phyloP scores from a whole-genome alignment of 2,797 vertebrate genomes.

The Bradypodion pumilum region DNA sequence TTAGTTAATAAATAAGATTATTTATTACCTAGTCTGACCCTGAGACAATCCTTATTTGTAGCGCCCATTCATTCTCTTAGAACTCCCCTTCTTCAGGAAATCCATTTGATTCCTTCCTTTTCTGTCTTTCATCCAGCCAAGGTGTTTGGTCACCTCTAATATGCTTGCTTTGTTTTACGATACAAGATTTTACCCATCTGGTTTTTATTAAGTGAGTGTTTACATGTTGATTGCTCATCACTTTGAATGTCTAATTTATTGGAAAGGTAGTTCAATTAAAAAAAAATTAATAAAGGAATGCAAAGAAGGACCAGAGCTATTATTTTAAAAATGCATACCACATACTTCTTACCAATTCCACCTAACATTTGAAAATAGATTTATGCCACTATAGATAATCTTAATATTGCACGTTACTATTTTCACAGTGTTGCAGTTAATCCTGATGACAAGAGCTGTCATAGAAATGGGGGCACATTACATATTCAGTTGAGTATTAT shows the following conservation, averaged over 20 bases:
- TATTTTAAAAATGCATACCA: slow-evolving; percentile 22
- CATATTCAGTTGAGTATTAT: slow-evolving; percentile 57
- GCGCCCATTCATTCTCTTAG: neutral
- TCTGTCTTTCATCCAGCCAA: neutral
- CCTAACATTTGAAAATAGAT: slow-evolving; percentile 34
- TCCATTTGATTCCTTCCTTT: neutral
- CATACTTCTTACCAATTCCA: slow-evolving; percentile 24
- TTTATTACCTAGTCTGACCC: too few species aligned
- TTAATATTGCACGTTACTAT: neutral
- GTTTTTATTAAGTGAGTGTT: neutral
- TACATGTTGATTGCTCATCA: neutral
- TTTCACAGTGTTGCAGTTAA: slow-evolving; percentile 39
- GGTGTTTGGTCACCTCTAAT: neutral
- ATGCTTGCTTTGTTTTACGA: neutral
- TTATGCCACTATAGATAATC: slow-evolving; percentile 15
- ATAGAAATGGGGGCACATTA: slow-evolving; percentile 46
- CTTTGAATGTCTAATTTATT: neutral
- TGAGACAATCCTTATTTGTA: neutral
- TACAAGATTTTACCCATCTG: neutral
- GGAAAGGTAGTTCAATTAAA: neutral
- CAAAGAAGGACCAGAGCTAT: slow-evolving; percentile 12
- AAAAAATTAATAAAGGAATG: neutral
- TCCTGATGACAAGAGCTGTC: slow-evolving; percentile 41
- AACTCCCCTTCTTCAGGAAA: neutral
- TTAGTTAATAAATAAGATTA: too few species aligned